phyloP scores from a whole-genome alignment of 2,113 vertebrate species.

The Columba livia region DNA sequence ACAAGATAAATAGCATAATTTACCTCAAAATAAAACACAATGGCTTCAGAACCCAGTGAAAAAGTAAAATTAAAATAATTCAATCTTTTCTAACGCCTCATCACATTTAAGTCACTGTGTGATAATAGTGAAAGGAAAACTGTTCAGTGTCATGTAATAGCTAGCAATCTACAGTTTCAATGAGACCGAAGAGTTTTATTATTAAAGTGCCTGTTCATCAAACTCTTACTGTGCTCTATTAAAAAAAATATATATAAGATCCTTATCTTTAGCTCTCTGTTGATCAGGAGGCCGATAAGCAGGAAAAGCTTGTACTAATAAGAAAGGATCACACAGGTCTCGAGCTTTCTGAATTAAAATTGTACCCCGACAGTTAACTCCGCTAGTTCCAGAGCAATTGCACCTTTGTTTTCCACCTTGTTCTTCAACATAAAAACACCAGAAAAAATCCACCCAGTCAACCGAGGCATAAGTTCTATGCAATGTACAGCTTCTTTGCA shows the following conservation, averaged over 20 bases:
- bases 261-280: neutral
- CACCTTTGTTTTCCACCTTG: neutral
- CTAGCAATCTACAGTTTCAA: constrained; percentile 10
- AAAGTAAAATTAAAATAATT: constrained; percentile 65
- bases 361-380: neutral
- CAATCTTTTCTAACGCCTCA: constrained; percentile 48
- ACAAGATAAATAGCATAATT: constrained; percentile 73
- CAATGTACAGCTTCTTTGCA: neutral
- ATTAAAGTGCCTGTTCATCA: constrained; percentile 42
- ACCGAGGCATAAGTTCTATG: accelerated
- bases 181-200: constrained; percentile 29
- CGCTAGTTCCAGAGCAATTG: neutral
- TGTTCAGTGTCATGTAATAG: constrained; percentile 28
- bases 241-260: neutral
- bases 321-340: neutral
- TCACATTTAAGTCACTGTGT: constrained; percentile 50
- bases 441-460: neutral
- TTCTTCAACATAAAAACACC: neutral
- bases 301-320: neutral
- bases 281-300: neutral
- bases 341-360: neutral
- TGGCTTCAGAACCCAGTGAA: neutral
- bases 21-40: constrained; percentile 68
- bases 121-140: constrained; percentile 39
- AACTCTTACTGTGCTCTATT: neutral